phyloP scores from a whole-genome alignment of 2,888 invertebrate genomes.

The Dyspetes luteomarginatus region DNA sequence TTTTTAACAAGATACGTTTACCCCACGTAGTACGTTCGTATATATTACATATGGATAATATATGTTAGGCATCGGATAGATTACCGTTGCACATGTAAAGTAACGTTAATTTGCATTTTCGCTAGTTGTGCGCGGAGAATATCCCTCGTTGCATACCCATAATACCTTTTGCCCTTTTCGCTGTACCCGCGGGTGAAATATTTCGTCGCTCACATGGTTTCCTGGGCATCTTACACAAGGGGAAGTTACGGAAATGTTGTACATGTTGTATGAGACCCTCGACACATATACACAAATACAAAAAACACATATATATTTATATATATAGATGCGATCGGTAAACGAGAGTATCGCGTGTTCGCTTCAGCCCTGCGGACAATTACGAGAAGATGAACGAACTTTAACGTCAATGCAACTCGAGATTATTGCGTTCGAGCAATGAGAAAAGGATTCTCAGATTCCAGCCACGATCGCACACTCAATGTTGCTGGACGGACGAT shows the following conservation, averaged over 20 bases:
- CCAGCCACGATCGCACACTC: slow-evolving; percentile 1
- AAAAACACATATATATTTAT: neutral
- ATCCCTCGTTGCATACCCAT: slow-evolving; percentile 3
- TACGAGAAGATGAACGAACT: slow-evolving; percentile 35
- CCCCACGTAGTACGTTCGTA: slow-evolving; percentile 13
- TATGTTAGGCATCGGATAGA: slow-evolving; percentile 19
- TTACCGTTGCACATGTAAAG: slow-evolving; percentile 22
- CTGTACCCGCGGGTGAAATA: slow-evolving; percentile 16
- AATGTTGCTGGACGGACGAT: neutral
- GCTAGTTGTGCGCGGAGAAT: slow-evolving; percentile 2
- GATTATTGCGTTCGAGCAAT: slow-evolving; percentile 22
- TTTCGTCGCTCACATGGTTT: slow-evolving; percentile 18
- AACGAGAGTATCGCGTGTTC: slow-evolving; percentile 60
- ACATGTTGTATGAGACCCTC: neutral
- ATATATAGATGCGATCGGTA: slow-evolving; percentile 24
- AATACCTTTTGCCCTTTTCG: neutral
- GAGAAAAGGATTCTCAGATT: slow-evolving; percentile 25
- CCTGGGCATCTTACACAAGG: neutral
- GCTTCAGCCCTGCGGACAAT: slow-evolving; percentile 21
- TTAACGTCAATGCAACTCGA: slow-evolving; percentile 32
- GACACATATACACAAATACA: neutral
- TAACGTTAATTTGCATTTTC: slow-evolving; percentile 50
- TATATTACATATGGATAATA: slow-evolving; percentile 5
- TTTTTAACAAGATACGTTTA: slow-evolving; percentile 16
- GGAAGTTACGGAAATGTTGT: neutral